Evolutionary conservation across 2,888 invertebrate genomes (phyloP), one percentile per base, ranked within the genome.

Genomic region (Callyntrura guangdongensis): DNA sequence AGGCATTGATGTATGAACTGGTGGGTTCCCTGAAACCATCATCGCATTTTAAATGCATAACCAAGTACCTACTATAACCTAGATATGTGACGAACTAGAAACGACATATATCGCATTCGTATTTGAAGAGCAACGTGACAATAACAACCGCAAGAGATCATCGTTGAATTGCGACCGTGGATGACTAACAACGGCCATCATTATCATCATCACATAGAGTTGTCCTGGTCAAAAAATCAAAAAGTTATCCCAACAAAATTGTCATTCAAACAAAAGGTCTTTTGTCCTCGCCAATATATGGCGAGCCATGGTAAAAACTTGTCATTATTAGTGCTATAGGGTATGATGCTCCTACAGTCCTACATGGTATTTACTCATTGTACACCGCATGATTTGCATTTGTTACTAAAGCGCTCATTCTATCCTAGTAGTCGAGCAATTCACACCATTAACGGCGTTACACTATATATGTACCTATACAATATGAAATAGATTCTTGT

Each of bases 291-390:
- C 45, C 81, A 61, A 59, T 81, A 59, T 81, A 11, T 36, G 36
- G 36, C 22, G 20, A 81, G 61, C 59, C 59, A 81, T 36, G 6
- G 59, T 61, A 61, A 20, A n/a, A 77, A 77, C 53, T 77, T 77
- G 77, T 22, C 25, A 5, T 0, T 81, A 45, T 25, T 17, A 14
- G 11, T 69, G 14, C 25, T 36, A n/a, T n/a, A n/a, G n/a, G n/a
- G n/a, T 49, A 11, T 81, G 61, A n/a, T 59, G 36, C 14, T 25
- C 20, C 47, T 6, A 53, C 25, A 9, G 25, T 53, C n/a, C n/a
- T n/a, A n/a, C n/a, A n/a, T n/a, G n/a, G n/a, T 53, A n/a, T n/a
- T n/a, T 36, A 49, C 49, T 86, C 79, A 61, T 69, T 69, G 20
- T 36, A 25, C 84, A 36, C 6, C 36, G 36, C n/a, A n/a, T n/a